Evolutionary conservation across 2,888 invertebrate genomes (phyloP), one percentile per base, ranked within the genome.

Genomic region (Galeruca laticollis): DNA sequence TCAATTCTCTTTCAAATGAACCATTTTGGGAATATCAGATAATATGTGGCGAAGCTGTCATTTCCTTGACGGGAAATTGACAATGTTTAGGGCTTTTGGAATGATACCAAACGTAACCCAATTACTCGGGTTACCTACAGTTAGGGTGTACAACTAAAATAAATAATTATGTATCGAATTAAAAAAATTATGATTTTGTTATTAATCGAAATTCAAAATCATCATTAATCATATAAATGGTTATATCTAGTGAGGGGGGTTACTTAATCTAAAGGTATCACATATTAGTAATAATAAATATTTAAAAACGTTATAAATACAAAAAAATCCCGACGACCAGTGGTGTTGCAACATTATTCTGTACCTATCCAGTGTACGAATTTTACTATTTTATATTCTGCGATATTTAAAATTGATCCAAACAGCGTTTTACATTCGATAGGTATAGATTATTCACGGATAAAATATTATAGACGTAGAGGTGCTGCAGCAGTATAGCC

Each of bases 401-500:
- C 3, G 6, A 26, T 26, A 6, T 5, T 26, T 26, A 6, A 26
- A 26, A 26, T 26, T 26, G 3, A 3, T 26, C 26, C 26, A n/a
- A n/a, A n/a, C n/a, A n/a, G n/a, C n/a, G n/a, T n/a, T n/a, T n/a
- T 4, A 33, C 73, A 79, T 79, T 80, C 79, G 80, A 82, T 81
- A 80, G 80, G 78, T 80, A 79, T 74, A 80, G 75, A 72, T 75
- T 73, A 52, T 52, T 60, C 31, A 68, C 59, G 70, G 54, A 70
- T 63, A 47, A 15, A 67, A 60, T 78, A 80, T 81, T 83, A 83
- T 83, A 84, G 84, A 84, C 84, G 84, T 81, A 82, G 83, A 84
- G 83, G 84, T 85, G 85, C 84, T 85, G 84, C 83, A 84, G 84
- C 84, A 80, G 82, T 82, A 82, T 84, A 84, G 84, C 84, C 84